Percentiles rank a stretch among this genome's conserved stretches.
Evolutionary conservation across 2,888 invertebrate species (phyloP).

Genomic region (Cephus runcator): DNA sequence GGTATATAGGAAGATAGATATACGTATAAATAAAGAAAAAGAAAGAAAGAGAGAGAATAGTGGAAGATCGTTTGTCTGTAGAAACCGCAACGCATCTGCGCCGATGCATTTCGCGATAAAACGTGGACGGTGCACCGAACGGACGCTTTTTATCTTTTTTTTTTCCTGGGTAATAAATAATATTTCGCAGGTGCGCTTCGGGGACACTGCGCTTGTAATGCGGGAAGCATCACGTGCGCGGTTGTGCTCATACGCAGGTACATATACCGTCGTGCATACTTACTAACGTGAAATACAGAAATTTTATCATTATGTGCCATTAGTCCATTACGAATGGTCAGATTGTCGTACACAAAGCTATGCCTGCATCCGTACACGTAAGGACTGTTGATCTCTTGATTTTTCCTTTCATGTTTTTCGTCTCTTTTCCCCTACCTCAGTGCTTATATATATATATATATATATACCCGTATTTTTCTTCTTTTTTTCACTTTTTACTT

Average conservation of each 20-base stretch:
- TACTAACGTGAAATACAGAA: constrained; percentile 21
- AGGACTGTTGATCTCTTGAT: not conserved
- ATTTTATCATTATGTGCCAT: not conserved
- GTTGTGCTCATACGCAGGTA: constrained; percentile 15
- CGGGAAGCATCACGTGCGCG: constrained; percentile 31
- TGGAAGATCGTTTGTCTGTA: constrained; percentile 8
- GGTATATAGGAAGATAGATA: not conserved
- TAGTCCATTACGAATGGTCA: not conserved
- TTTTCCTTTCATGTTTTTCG: not conserved
- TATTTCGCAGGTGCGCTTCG: constrained; percentile 59
- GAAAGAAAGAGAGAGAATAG: not conserved
- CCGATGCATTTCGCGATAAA: constrained; percentile 22
- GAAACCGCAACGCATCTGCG: constrained; percentile 49
- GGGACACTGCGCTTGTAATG: constrained; percentile 45
- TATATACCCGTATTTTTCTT: not conserved
- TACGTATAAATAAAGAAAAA: not conserved
- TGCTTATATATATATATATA: not conserved
- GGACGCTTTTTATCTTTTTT: constrained; percentile 18
- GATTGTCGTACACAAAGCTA: not conserved
- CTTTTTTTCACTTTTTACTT: constrained; percentile 22
- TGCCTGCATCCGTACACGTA: not conserved
- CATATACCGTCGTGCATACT: constrained; percentile 13
- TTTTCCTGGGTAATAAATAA: constrained; percentile 51
- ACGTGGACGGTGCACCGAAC: constrained; percentile 3
- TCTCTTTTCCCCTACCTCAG: not conserved